These are phyloP conservation scores for Gymnocypris eckloni DNA, from an alignment of 2,797 vertebrate genomes.

Conservation along the genomic window DNA sequence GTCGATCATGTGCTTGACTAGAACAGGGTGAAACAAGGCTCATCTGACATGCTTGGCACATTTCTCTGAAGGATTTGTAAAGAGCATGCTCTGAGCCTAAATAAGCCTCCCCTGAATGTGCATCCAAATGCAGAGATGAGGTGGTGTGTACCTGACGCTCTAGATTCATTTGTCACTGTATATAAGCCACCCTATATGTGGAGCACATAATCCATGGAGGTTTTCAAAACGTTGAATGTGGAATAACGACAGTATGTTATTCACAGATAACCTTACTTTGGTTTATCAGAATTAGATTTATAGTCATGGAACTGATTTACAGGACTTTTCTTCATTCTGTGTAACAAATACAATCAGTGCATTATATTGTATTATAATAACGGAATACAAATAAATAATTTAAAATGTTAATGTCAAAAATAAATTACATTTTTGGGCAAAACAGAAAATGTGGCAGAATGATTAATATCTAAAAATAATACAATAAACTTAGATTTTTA, in stretches of 20 bases:
- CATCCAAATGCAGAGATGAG: not conserved
- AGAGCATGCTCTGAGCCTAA: not conserved
- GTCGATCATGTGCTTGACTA: slow-evolving; percentile 5
- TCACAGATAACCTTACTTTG: not conserved
- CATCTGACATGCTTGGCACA: slow-evolving; percentile 5
- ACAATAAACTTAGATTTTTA: not conserved
- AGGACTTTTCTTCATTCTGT: not conserved
- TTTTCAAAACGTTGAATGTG: not conserved
- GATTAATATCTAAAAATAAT: too few relatives aligned
- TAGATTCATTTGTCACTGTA: not conserved
- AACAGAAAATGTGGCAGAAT: not conserved
- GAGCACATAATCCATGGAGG: not conserved
- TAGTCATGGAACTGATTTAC: not conserved
- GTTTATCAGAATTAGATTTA: not conserved
- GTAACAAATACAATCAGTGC: not conserved
- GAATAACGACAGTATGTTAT: not conserved
- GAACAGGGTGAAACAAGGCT: not conserved
- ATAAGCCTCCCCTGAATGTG: not conserved
- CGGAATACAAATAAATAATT: too few relatives aligned
- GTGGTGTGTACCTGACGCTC: slow-evolving; percentile 6
- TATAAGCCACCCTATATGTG: not conserved
- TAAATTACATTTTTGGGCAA: not conserved
- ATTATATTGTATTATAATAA: not conserved
- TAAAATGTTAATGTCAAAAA: not conserved
- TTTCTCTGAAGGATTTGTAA: slow-evolving; percentile 3